Base-by-base conservation (phyloP, 92 coral and sea anemone species). In the Porites divaricata region DNA sequence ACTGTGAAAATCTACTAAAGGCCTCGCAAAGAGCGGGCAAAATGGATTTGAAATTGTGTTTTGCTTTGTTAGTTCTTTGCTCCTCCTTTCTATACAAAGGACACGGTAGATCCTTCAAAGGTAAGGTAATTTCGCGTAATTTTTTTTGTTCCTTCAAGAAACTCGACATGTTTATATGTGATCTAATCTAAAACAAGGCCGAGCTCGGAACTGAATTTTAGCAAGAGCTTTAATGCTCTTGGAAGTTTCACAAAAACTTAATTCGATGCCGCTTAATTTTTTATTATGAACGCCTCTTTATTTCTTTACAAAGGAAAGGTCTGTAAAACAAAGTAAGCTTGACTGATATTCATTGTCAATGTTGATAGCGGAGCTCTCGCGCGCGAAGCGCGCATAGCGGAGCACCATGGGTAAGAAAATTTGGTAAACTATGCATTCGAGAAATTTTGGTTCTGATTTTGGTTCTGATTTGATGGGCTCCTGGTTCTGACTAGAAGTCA, bases 141-240 rank as follows among this genome's bases (percentile, higher is more conserved):
- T 48, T 57, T 59, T 70, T 49, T 58, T 19, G 3, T 21, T 41
- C 26, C 19, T 6, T 1, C 76, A 25, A n/a, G 25, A 48, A 15
- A 9, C 76, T 62, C 52, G 59, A 45, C 72, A 41, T 81, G 86
- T 72, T 82, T 82, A 72, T 50, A 26, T 21, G 79, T 82, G 86
- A 82, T 74, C 86, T 81, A 61, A 82, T 72, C 71, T 48, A 35
- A 72, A 72, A 81, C 69, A 70, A 54, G 3, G 24, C 35, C 45
- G 4, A 12, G 16, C 12, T 6, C 28, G 4, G 45, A 35, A 25
- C 61, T 68, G 45, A 76, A 16, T 76, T 12, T 6, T 9, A 67
- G 64, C n/a, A n/a, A 54, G 41, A 8, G 51, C 74, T 51, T 2
- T 51, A 1, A 9, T 15, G 49, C 25, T 3, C 50, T 9, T 7